Base-by-base conservation (phyloP, 2,888 invertebrate species). In the Pollenia angustigena region DNA sequence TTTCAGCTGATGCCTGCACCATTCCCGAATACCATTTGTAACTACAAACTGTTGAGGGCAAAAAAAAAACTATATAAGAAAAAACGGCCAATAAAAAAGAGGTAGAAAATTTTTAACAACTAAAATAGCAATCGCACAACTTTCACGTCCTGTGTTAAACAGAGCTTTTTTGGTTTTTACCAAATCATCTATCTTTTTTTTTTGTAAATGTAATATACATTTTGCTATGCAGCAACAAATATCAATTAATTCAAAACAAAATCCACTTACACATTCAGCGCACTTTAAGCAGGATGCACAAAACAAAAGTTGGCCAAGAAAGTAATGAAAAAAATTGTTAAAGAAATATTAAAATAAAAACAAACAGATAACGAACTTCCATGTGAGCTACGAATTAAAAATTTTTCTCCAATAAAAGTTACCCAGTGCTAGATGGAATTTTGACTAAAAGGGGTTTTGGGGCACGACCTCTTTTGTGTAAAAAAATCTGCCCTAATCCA, bases 1-100 rank as follows among this genome's bases (percentile, higher is more conserved):
- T 85, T 85, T 84, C 88, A 87, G 84, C 88, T 87, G 87, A 85
- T 85, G 85, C 75, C 81, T 78, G 54, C 68, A 78, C 84, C 81
- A 81, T 78, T 84, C 81, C 69, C 84, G 32, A 76, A 69, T 78
- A 46, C 81, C 68, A 87, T 87, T 87, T 87, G 84, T 87, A 69
- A 84, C 81, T 60, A 40, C 50, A 68, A 84, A 79, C 40, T 56
- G n/a, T 46, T 46, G 44, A 46, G 62, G 40, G n/a, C 7, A 54
- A 16, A 40, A 50, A 78, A 23, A 12, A 6, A 44, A 66, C 23
- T 18, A 72, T 16, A 71, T 12, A 60, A 52, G n/a, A 64, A 42
- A 40, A 64, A 69, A 81, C 44, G 12, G 48, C 6, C 66, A 66
- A 32, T n/a, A 11, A 68, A 68, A 74, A 81, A 58, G 46, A 52